These are phyloP conservation scores for Cariama cristata DNA, from an alignment of 2,113 vertebrate species.

Conservation along the genomic window DNA sequence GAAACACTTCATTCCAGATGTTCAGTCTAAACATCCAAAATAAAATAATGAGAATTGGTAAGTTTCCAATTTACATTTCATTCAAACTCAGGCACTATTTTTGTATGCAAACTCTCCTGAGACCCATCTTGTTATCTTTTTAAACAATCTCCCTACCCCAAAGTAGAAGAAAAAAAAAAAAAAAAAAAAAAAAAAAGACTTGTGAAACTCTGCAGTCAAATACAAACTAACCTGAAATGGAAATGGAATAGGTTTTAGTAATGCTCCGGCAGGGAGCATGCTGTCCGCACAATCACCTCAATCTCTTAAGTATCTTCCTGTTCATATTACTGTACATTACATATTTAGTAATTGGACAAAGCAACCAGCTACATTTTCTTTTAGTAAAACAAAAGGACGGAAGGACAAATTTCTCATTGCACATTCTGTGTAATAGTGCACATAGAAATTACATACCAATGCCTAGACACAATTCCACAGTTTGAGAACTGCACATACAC, in stretches of 20 bases:
- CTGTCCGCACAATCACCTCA: neutral
- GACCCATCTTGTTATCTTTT: neutral
- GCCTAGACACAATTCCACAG: neutral
- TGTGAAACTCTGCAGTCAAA: neutral
- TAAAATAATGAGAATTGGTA: neutral
- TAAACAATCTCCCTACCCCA: neutral
- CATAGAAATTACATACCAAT: neutral
- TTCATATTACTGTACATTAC: neutral
- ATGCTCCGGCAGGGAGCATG: neutral
- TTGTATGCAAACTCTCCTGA: neutral
- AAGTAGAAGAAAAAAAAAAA: neutral
- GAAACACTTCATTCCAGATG: neutral
- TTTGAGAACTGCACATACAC: neutral
- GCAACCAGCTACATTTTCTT: neutral
- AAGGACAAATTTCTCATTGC: neutral
- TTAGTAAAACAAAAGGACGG: neutral
- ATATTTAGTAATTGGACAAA: neutral
- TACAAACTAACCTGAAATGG: neutral
- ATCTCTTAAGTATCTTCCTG: neutral
- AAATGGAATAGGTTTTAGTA: neutral
- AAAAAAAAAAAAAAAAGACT: neutral
- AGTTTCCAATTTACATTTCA: neutral
- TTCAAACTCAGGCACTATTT: neutral
- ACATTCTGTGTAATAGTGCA: fast-evolving
- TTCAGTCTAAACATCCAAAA: neutral